Conservation (phyloP, 1,140 invertebrate genomes). For the Drosophila setifemur region DNA sequence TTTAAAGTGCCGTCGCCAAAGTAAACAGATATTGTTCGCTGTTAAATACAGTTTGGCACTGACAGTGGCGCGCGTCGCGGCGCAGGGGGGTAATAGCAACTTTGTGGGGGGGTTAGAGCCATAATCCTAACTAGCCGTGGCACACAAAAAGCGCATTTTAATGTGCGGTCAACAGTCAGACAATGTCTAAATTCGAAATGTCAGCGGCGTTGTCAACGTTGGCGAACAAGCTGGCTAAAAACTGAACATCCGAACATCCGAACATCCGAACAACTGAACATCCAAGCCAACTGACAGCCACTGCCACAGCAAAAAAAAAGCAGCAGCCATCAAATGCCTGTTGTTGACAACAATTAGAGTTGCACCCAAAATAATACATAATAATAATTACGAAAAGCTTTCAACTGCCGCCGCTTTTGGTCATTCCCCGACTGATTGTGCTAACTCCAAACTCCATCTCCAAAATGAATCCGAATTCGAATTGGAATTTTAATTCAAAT, state of each 20-base stretch:
- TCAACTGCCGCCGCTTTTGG: conserved; percentile 39
- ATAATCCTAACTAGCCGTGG: conserved; percentile 55
- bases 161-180: conserved; percentile 36
- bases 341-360: conserved; percentile 60
- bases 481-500: not conserved
- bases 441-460: not conserved
- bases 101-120: not conserved
- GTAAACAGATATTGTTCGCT: too few species aligned
- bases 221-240: too few species aligned
- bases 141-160: conserved; percentile 70
- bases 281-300: conserved; percentile 5
- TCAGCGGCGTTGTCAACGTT: conserved; percentile 73
- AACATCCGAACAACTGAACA: conserved; percentile 6
- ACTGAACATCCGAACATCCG: too few species aligned
- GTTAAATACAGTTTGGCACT: too few species aligned
- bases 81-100: too few species aligned
- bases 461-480: not conserved
- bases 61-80: too few species aligned
- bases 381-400: conserved; percentile 75
- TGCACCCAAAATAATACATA: conserved; percentile 65
- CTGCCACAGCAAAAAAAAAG: conserved; percentile 16
- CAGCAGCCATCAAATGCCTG: conserved; percentile 16
- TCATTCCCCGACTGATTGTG: conserved; percentile 6
- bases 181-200: conserved; percentile 78
- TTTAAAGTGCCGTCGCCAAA: conserved; percentile 21